Conservation (phyloP, 2,797 vertebrate species). For the Dermochelys coriacea region DNA sequence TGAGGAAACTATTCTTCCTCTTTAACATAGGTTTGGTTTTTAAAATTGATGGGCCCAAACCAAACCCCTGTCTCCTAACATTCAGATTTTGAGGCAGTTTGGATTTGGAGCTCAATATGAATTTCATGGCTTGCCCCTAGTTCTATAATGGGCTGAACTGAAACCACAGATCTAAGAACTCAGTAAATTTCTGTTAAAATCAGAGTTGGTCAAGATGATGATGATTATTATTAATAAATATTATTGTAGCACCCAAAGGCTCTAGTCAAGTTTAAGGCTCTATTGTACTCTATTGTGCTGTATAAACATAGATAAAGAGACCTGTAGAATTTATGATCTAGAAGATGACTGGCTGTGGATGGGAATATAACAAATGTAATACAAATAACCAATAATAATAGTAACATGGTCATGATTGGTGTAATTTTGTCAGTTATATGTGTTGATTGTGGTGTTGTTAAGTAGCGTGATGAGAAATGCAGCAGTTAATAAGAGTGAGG, state of each 20-base stretch:
- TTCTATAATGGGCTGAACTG: background rate
- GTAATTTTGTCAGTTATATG: slow-evolving; percentile 8
- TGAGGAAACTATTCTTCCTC: slow-evolving; percentile 41
- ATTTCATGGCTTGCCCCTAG: background rate
- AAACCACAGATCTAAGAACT: background rate
- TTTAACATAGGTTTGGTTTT: background rate
- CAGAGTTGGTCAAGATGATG: slow-evolving; percentile 21
- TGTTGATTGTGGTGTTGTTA: slow-evolving; percentile 6
- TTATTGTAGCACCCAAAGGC: slow-evolving; percentile 55
- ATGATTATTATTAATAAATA: background rate
- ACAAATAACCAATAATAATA: background rate
- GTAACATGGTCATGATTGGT: background rate
- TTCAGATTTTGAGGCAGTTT: background rate
- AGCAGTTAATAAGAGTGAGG: background rate
- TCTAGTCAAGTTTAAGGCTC: slow-evolving; percentile 39
- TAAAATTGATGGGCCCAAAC: background rate
- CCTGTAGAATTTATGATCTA: slow-evolving; percentile 45
- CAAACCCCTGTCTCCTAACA: background rate
- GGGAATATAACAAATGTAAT: background rate
- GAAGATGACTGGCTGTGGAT: slow-evolving; percentile 50
- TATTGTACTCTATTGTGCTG: background rate
- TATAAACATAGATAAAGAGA: slow-evolving; percentile 71
- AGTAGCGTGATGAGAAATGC: slow-evolving; percentile 6
- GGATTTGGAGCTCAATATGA: background rate
- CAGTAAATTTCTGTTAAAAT: background rate